phyloP scores from a whole-genome alignment of 1,140 invertebrate species.

The Zophobas morio region DNA sequence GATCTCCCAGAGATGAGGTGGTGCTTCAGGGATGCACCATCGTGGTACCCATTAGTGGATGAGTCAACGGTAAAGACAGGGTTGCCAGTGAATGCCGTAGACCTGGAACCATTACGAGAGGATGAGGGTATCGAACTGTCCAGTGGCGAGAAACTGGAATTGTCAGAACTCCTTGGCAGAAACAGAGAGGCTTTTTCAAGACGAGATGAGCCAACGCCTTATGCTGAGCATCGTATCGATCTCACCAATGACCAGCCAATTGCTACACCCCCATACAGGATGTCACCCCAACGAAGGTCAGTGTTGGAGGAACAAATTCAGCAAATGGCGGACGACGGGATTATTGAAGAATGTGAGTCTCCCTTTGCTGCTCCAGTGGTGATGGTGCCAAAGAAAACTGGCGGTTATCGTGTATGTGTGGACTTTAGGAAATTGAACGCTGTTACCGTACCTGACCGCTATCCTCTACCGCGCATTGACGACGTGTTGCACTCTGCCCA shows the following conservation, averaged over 20 bases:
- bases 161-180: not conserved
- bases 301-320: not conserved
- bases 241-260: not conserved
- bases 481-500: slow-evolving; percentile 67
- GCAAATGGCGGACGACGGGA: slow-evolving; percentile 28
- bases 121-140: not conserved
- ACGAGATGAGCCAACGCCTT: not conserved
- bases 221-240: not conserved
- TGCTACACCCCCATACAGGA: not conserved
- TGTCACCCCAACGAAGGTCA: not conserved
- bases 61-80: too few species aligned
- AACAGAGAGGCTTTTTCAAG: not conserved
- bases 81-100: not conserved
- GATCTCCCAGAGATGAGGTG: too few species aligned
- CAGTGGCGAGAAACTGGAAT: not conserved
- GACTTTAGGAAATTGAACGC: slow-evolving; percentile 68
- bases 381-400: slow-evolving; percentile 69
- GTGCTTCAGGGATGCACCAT: too few species aligned
- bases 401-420: slow-evolving; percentile 65
- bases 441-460: slow-evolving; percentile 64
- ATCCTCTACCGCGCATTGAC: slow-evolving; percentile 71
- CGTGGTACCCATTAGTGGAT: too few species aligned
- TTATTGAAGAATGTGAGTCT: slow-evolving; percentile 66
- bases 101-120: not conserved
- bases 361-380: slow-evolving; percentile 65